Evolutionary conservation across 2,113 vertebrate species (phyloP), one percentile per base, ranked within the genome.

Genomic region (Urocynchramus pylzowi): DNA sequence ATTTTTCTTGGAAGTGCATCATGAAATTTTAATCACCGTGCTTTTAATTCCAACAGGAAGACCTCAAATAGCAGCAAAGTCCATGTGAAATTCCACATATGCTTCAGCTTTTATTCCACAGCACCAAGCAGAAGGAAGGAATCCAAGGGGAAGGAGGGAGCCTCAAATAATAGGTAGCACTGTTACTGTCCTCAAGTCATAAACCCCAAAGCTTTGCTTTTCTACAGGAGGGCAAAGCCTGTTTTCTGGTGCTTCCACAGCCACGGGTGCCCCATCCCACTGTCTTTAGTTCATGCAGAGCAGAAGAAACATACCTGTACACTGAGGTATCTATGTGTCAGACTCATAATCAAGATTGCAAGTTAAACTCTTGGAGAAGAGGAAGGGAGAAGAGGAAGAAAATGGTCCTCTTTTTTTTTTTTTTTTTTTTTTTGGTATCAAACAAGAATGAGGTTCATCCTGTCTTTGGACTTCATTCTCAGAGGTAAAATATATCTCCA

Each of bases 41-140:
- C 61, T 95, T 94, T 81, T 88, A 82, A 76, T 90, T 92, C 84
- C 60, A 73, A 49, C 33, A 60, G 73, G 74, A 96, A 91, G 65
- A 49, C 23, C 50, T 90, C 87, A 54, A 85, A 89, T 52, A 88
- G 49, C 78, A 83, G 76, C 87, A 71, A 90, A 92, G 44, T 27
- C 80, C 61, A 56, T n/a, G 18, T 74, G 45, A 83, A 64, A 84
- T 88, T 80, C 75, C 54, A 47, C 37, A 39, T 65, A 52, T n/a
- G 18, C 35, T 78, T 88, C 59, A 76, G 18, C 35, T 45, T 77
- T 27, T 7, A 19, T 78, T 56, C 41, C n/a, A 27, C 35, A 77
- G 77, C 59, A 84, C 24, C 41, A 74, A 54, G n/a, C 69, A 73
- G 77, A 56, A 84, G 19, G 33, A 10, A 4, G 33, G 16, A 57